Percentiles rank a stretch among this genome's conserved stretches.
Conservation (phyloP, 2,797 vertebrate genomes). For the Leuciscus waleckii region DNA sequence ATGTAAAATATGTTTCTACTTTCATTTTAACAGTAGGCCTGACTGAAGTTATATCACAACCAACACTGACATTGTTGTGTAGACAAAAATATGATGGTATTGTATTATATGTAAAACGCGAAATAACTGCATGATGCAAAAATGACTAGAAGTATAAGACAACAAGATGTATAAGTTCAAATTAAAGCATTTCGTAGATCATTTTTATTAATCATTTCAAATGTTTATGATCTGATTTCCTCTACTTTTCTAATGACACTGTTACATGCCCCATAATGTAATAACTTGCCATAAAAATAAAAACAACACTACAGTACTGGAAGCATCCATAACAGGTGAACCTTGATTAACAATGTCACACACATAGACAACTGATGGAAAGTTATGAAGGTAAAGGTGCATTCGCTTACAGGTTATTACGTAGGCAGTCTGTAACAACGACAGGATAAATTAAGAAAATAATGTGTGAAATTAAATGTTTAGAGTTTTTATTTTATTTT, state of each 20-base stretch:
- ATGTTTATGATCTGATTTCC: constrained; percentile 77
- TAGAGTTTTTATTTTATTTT: not conserved
- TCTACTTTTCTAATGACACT: constrained; percentile 76
- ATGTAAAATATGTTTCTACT: constrained; percentile 70
- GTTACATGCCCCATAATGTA: constrained; percentile 71
- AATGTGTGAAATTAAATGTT: constrained; percentile 52
- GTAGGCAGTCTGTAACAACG: not conserved
- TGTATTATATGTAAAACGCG: constrained; percentile 84
- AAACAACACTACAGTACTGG: constrained; percentile 54
- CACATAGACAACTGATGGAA: not conserved
- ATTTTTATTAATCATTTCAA: constrained; percentile 48
- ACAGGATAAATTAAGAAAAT: constrained; percentile 49
- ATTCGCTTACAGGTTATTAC: not conserved
- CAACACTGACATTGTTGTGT: constrained; percentile 70
- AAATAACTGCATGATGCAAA: constrained; percentile 83
- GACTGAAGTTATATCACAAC: constrained; percentile 37
- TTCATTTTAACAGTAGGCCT: constrained; percentile 62
- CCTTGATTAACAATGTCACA: not conserved
- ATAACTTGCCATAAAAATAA: constrained; percentile 59
- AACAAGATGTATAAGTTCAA: constrained; percentile 73
- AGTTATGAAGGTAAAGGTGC: not conserved
- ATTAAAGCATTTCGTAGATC: constrained; percentile 63
- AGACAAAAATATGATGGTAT: constrained; percentile 71
- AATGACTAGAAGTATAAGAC: constrained; percentile 80
- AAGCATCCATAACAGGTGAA: not conserved